Evolutionary conservation across 1,140 invertebrate genomes (phyloP).

Genomic region (Cataglyphis hispanica): DNA sequence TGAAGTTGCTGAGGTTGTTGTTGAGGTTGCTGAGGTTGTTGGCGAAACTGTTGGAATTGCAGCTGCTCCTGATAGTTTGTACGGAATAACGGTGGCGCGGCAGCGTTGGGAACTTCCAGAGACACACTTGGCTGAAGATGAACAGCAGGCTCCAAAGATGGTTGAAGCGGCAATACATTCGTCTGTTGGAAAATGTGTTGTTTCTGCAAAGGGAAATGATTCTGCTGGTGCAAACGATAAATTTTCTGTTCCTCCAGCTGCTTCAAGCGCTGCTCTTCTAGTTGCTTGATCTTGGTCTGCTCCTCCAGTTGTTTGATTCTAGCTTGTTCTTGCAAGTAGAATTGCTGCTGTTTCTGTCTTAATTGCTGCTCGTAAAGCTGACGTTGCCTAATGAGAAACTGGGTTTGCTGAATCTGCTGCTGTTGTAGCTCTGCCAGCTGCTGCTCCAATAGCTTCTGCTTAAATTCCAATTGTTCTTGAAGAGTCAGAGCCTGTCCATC

Average conservation of each 20-base stretch:
- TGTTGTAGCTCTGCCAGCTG: constrained; percentile 90
- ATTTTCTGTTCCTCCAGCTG: constrained; percentile 73
- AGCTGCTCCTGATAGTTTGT: constrained; percentile 67
- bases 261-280: constrained; percentile 79
- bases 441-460: constrained; percentile 90
- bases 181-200: constrained; percentile 79
- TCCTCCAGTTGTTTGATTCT: constrained; percentile 84
- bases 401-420: constrained; percentile 90
- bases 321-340: constrained; percentile 84
- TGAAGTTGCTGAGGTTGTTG: constrained; percentile 81
- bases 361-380: constrained; percentile 87
- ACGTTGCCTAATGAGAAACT: constrained; percentile 88
- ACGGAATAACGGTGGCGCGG: constrained; percentile 75
- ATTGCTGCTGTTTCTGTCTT: constrained; percentile 86
- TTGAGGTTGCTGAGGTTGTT: constrained; percentile 78
- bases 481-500: constrained; percentile 82
- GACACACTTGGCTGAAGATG: constrained; percentile 84
- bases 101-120: constrained; percentile 81
- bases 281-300: constrained; percentile 78
- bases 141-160: constrained; percentile 72
- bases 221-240: constrained; percentile 74
- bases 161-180: constrained; percentile 74
- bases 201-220: constrained; percentile 76
- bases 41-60: constrained; percentile 80
- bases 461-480: constrained; percentile 89